Evolutionary conservation across 1,140 invertebrate genomes (phyloP).

Genomic region (Drosophila pruinosa): DNA sequence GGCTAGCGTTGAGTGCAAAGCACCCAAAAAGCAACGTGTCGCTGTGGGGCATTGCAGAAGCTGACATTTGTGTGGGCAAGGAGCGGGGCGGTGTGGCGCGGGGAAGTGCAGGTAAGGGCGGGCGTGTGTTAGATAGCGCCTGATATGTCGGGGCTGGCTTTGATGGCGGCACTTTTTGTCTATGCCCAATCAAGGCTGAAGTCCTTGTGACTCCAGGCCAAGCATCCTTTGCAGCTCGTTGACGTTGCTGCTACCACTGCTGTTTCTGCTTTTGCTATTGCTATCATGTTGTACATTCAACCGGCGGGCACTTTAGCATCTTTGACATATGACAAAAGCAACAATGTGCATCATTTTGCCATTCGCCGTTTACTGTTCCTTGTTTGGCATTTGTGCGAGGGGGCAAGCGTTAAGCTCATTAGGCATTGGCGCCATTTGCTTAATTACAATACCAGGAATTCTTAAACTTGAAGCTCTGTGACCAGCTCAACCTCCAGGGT

Average conservation of each 20-base stretch:
- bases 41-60: conserved; percentile 59
- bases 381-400: neutral
- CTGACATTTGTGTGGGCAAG: conserved; percentile 42
- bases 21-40: conserved; percentile 46
- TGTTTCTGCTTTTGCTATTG: conserved; percentile 8
- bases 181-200: conserved; percentile 63
- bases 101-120: neutral
- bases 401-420: conserved; percentile 36
- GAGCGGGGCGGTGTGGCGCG: neutral
- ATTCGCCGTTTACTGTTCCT: neutral
- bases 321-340: conserved; percentile 52
- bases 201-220: conserved; percentile 32
- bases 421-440: conserved; percentile 32
- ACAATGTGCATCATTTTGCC: conserved; percentile 31
- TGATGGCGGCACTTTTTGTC: conserved; percentile 75
- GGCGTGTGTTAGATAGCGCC: conserved; percentile 56
- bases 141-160: conserved; percentile 47
- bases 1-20: conserved; percentile 69
- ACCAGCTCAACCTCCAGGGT: conserved; percentile 9
- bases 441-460: conserved; percentile 35
- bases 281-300: conserved; percentile 33
- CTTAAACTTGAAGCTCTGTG: conserved; percentile 1
- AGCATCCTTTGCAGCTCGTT: conserved; percentile 22
- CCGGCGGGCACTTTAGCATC: conserved; percentile 40
- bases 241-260: neutral